phyloP scores from a whole-genome alignment of 2,797 vertebrate genomes.

The Graptemys geographica region DNA sequence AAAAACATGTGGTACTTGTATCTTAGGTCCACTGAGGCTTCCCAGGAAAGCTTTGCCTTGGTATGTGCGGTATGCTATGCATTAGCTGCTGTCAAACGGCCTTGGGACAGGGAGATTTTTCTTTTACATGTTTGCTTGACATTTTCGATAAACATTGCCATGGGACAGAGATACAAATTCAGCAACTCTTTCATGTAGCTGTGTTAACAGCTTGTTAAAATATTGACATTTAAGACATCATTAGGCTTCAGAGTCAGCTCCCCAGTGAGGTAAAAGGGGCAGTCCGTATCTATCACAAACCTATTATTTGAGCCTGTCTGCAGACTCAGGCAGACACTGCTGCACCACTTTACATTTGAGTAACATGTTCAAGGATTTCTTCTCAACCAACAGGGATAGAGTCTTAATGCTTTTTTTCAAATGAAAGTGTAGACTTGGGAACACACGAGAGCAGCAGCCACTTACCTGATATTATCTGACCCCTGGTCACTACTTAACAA shows the following conservation, averaged over 20 bases:
- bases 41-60: slow-evolving; percentile 17
- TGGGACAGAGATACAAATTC: neutral
- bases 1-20: slow-evolving; percentile 28
- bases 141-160: neutral
- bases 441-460: neutral
- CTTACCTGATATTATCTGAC: neutral
- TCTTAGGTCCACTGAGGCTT: slow-evolving; percentile 30
- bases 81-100: slow-evolving; percentile 53
- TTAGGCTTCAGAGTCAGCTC: slow-evolving; percentile 20
- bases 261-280: neutral
- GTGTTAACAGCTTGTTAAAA: neutral
- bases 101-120: slow-evolving; percentile 33
- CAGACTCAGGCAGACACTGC: neutral
- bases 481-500: neutral
- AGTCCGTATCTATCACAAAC: neutral
- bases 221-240: neutral
- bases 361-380: neutral
- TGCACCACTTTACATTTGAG: slow-evolving; percentile 8
- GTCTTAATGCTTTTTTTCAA: neutral
- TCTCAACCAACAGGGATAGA: neutral
- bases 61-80: slow-evolving; percentile 55
- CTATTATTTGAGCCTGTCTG: neutral
- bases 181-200: neutral
- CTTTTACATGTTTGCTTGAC: neutral
- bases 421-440: neutral